phyloP scores from a whole-genome alignment of 2,888 invertebrate species.

The Frankliniella intonsa region DNA sequence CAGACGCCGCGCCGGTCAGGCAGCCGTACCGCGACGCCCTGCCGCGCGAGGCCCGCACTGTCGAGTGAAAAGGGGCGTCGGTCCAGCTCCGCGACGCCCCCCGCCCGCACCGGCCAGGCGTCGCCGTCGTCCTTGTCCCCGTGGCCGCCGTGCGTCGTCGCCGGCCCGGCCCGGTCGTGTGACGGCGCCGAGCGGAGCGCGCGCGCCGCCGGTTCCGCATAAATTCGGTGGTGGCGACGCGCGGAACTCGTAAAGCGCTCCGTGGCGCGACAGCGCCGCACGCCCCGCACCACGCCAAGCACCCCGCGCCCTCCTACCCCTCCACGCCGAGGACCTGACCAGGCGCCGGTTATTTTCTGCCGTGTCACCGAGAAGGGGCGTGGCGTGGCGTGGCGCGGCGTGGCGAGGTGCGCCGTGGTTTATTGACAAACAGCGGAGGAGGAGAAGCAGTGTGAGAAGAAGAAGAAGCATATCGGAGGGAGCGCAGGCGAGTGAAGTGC shows the following conservation, averaged over 20 bases:
- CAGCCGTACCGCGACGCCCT: not conserved
- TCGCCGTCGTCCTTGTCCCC: not conserved
- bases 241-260: conserved; percentile 14
- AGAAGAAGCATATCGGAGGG: not conserved
- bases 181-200: not conserved
- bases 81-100: not conserved
- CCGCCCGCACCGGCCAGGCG: not conserved
- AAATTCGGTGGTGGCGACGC: conserved; percentile 21
- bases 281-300: not conserved
- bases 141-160: not conserved
- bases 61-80: not conserved
- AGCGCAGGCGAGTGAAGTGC: not conserved
- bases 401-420: not conserved
- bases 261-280: not conserved
- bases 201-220: conserved; percentile 1
- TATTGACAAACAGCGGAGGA: conserved; percentile 13
- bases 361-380: too few species aligned
- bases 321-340: not conserved
- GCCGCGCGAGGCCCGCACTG: not conserved
- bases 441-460: not conserved
- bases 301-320: not conserved
- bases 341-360: not conserved
- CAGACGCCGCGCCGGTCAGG: not conserved
- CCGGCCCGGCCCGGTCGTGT: not conserved
- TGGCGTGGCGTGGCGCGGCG: not conserved